Base-by-base conservation (phyloP, 2,888 invertebrate species). In the Tubiluchus corallicola region DNA sequence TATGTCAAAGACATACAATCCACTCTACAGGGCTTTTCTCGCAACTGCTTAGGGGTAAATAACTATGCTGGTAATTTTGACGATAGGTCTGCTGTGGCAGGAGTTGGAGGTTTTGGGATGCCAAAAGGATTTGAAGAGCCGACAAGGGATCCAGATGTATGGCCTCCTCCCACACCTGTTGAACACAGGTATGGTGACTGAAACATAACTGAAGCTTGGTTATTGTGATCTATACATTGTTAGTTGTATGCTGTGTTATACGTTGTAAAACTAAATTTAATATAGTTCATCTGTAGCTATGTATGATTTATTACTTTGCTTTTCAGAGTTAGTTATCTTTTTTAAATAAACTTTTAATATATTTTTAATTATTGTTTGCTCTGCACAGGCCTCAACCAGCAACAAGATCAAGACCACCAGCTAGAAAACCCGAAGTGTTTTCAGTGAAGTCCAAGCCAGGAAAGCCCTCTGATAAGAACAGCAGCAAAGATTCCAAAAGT, bases 1-100 rank as follows among this genome's bases (percentile, higher is more conserved):
- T 79, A 83, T 64, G 75, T 94, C 40, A 90, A 88, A 65, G 77
- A 79, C 49, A 75, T 82, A 16, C 76, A 76, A 54, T 74, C 74
- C 38, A 78, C 79, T 2, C 64, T 87, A 49, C 76, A 79, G 56
- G 72, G 79, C 56, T 79, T 85, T 59, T 29, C n/a, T n/a, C 29
- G 29, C 29, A 29, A n/a, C 29, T n/a, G n/a, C n/a, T n/a, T n/a
- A n/a, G n/a, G n/a, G n/a, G n/a, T n/a, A n/a, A n/a, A n/a, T n/a
- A n/a, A 29, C 29, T 9, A 29, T 29, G 9, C 29, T 9, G n/a
- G 9, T n/a, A 29, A 29, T n/a, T 29, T 9, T n/a, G 29, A 29
- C 29, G 29, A 9, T n/a, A 9, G 29, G 9, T 29, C 29, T 9
- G 29, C 29, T n/a, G n/a, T 29, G 29, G 29, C 29, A 9, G 29